phyloP scores from a whole-genome alignment of 2,888 invertebrate genomes.

The Dugesia japonica region DNA sequence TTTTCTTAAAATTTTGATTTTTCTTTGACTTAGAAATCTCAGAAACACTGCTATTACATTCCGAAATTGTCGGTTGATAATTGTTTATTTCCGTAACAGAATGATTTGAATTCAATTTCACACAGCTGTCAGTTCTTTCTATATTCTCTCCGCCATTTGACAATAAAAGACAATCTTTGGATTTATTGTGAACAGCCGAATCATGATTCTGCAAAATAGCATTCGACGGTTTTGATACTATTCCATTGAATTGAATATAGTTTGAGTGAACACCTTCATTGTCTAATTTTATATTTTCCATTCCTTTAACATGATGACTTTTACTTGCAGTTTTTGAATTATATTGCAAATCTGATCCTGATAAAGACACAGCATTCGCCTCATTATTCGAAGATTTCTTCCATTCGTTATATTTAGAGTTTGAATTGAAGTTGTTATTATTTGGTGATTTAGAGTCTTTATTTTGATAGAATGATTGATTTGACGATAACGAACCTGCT shows the following conservation, averaged over 20 bases:
- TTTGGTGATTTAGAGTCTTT: constrained; percentile 8
- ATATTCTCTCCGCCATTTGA: neutral
- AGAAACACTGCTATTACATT: neutral
- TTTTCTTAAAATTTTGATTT: neutral
- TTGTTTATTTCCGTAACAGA: neutral
- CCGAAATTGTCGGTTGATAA: neutral
- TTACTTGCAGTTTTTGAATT: neutral
- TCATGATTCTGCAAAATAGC: neutral
- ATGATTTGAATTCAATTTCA: neutral
- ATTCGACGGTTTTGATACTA: neutral
- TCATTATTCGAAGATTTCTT: neutral
- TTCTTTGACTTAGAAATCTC: neutral
- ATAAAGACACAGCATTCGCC: neutral
- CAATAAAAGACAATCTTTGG: neutral
- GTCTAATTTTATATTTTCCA: constrained; percentile 25
- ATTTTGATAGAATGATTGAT: neutral
- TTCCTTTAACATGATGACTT: constrained; percentile 20
- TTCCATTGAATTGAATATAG: neutral
- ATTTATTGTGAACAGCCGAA: neutral
- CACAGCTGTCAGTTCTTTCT: neutral
- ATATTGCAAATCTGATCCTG: neutral
- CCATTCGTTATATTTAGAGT: neutral
- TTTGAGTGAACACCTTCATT: constrained; percentile 29
- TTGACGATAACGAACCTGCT: neutral
- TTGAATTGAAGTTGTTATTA: neutral